Evolutionary conservation across 2,888 invertebrate species (phyloP), one percentile per base, ranked within the genome.

Genomic region (Drosophila colorata): DNA sequence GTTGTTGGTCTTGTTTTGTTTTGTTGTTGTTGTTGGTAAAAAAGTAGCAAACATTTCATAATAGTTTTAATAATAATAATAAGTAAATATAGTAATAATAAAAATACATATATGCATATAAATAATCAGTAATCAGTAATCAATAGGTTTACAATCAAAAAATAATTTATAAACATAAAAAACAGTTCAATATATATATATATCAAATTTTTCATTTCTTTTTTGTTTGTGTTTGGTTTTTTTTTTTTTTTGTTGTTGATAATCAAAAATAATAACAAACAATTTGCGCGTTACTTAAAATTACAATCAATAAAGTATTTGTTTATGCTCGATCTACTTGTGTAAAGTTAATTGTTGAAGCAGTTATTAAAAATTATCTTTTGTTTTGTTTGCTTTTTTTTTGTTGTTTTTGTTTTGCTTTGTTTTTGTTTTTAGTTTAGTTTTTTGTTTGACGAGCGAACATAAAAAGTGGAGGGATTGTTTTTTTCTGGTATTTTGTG

Each of bases 151-250:
- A 85, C 68, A 85, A 82, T 87, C 69, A 85, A 83, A 81, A 84
- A 79, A 85, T 85, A 87, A 87, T 77, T 82, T 84, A 87, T 82
- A 87, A 82, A 82, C 82, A 87, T 82, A 87, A 83, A 87, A 83
- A 87, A 83, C 88, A 83, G 85, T 73, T 87, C 51, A 77, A 87
- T 87, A 81, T 80, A 81, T 66, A 56, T 78, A 74, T 72, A 75
- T 70, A 71, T 70, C 44, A 58, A 75, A 78, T 48, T 49, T 57
- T 25, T 56, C 33, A 35, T 44, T 44, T 37, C 33, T 18, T 38
- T 33, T 20, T 9, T 2, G 28, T 47, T 40, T 13, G 25, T 25
- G 6, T 61, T 60, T 43, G 31, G 31, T 55, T 16, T 20, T 16
- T 35, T 67, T 8, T 44, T 35, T 16, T 48, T 56, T 41, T 55